These are phyloP conservation scores for Zootermopsis nevadensis DNA, from an alignment of 2,888 invertebrate genomes.

Conservation along the genomic window DNA sequence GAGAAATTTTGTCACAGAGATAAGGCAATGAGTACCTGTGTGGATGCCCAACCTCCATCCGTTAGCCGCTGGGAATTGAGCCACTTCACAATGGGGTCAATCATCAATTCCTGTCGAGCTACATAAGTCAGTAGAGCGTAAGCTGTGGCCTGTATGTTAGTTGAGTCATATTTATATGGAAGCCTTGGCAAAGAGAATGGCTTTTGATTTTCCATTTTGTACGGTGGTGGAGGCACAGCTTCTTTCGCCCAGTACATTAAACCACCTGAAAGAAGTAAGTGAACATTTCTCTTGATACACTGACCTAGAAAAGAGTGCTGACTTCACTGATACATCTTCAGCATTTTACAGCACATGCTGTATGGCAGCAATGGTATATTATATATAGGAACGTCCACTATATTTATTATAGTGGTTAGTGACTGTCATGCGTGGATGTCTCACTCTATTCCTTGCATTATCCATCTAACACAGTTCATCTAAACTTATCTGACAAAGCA, in stretches of 20 bases:
- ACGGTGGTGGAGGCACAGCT: slow-evolving; percentile 81
- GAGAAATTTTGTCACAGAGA: not conserved
- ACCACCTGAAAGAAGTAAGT: slow-evolving; percentile 68
- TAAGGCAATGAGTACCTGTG: slow-evolving; percentile 67
- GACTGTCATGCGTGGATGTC: too few relatives aligned
- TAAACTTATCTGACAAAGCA: too few relatives aligned
- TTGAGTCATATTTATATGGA: slow-evolving; percentile 88
- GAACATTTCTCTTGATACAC: too few relatives aligned
- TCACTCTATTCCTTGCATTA: too few relatives aligned
- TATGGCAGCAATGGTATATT: too few relatives aligned
- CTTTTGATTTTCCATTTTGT: slow-evolving; percentile 90
- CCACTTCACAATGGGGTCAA: slow-evolving; percentile 91
- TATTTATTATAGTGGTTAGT: too few relatives aligned
- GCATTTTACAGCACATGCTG: too few relatives aligned
- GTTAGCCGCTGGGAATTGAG: slow-evolving; percentile 86
- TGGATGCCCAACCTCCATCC: slow-evolving; percentile 90
- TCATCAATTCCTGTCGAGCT: slow-evolving; percentile 81
- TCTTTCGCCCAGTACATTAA: slow-evolving; percentile 88
- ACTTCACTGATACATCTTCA: too few relatives aligned
- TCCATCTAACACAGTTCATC: too few relatives aligned
- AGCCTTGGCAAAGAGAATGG: slow-evolving; percentile 89
- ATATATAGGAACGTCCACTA: too few relatives aligned
- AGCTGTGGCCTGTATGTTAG: slow-evolving; percentile 93
- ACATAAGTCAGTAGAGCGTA: slow-evolving; percentile 92
- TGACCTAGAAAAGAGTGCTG: too few relatives aligned